Base-by-base conservation (phyloP, 2,888 invertebrate species). In the Amphipoea oculea region DNA sequence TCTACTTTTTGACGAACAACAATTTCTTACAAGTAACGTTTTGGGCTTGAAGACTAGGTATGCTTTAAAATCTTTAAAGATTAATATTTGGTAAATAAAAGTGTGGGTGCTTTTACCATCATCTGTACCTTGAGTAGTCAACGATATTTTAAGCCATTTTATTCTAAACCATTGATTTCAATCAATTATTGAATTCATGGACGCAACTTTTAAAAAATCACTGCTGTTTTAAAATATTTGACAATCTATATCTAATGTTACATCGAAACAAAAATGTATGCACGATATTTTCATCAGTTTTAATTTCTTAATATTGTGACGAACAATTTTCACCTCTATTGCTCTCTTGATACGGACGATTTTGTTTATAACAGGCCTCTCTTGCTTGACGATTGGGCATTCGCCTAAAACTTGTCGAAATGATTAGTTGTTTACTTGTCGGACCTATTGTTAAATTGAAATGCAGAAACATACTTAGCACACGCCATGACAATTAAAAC, bases 281-380 rank as follows among this genome's bases (percentile, higher is more conserved):
- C 84, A 81, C 80, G 76, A 84, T 77, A 76, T 60, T 82, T 81
- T 82, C 82, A 78, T 73, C 86, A 76, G 84, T 78, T 83, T 60
- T 73, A 82, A 79, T 74, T 83, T 87, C 76, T 71, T 76, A 79
- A 87, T 84, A 82, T 85, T 85, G 78, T 84, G 80, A 84, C 83
- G 71, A 85, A 79, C 84, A 82, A 88, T 82, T 88, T 81, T 88
- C 87, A 87, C 82, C 87, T 88, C 77, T 86, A 89, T 90, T 90
- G 93, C 93, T 93, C 93, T 93, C 93, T 93, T 86, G 81, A 79
- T 88, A 86, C 78, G 81, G 81, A 86, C 82, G 74, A 85, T 89
- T 89, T 84, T 83, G 79, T 84, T 82, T 80, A 82, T 73, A 83
- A 84, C 84, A 86, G 89, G 84, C 86, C 84, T 85, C 76, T 60